These are phyloP conservation scores for Sminthurides bifidus DNA, from an alignment of 1,140 invertebrate genomes.

Conservation along the genomic window DNA sequence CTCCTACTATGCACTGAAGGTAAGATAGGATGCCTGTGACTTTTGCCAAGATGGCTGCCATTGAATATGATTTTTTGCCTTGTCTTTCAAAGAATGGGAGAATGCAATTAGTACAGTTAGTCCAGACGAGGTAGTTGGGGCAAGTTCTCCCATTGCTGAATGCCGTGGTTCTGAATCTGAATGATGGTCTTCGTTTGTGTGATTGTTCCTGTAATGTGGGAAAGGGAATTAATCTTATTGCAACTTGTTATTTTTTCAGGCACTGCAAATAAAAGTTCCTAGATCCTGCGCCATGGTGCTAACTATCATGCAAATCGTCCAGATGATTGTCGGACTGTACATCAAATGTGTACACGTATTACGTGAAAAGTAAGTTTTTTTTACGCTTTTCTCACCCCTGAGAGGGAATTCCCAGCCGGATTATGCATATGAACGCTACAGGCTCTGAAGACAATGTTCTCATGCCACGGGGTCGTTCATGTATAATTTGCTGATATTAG, in stretches of 20 bases:
- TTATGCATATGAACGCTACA: neutral
- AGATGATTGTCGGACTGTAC: constrained; percentile 87
- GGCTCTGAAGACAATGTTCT: neutral
- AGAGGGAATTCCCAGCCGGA: too few relatives aligned
- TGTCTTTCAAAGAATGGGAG: neutral
- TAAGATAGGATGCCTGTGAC: too few relatives aligned
- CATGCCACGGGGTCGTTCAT: neutral
- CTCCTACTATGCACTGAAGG: constrained; percentile 24
- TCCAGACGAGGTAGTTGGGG: neutral
- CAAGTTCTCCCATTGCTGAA: neutral
- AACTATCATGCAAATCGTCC: constrained; percentile 76
- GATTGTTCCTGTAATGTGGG: neutral
- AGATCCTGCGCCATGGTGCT: constrained; percentile 77
- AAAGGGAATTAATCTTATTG: neutral
- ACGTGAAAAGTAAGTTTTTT: constrained; percentile 44
- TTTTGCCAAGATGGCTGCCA: neutral
- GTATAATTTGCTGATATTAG: neutral
- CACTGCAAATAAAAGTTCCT: constrained; percentile 42
- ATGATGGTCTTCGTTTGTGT: neutral
- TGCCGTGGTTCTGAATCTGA: neutral
- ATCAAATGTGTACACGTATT: constrained; percentile 79
- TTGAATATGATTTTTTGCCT: neutral
- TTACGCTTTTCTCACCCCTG: too few relatives aligned
- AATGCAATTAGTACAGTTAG: neutral
- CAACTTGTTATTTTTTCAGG: neutral